Base-by-base conservation (phyloP, 92 coral and sea anemone species). In the Epizoanthus rinbou region DNA sequence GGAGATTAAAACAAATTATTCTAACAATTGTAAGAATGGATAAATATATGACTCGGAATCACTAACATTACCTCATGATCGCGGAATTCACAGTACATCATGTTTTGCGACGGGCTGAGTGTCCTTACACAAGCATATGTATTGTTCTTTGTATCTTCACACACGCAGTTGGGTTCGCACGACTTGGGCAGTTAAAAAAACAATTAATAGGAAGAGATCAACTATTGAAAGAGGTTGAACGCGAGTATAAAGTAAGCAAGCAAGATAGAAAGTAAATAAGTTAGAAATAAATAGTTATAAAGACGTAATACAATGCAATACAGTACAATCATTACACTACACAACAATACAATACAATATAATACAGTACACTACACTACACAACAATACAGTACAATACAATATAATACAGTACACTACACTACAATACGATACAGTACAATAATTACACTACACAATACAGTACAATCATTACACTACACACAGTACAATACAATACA, bases 91-190 rank as follows among this genome's bases (percentile, higher is more conserved):
- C 97, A 93, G 89, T 88, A 93, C 92, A 93, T 91, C 71, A 73
- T 71, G 43, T 93, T 75, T 24, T 68, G 73, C 10, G 92, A 75
- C 5, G 84, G 33, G 43, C 84, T 85, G 57, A 91, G 71, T 24
- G 94, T 91, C 62, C 97, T 87, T 18, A 93, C 89, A 78, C 97
- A 93, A 17, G 97, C 85, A 33, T 93, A 93, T 0, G 94, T 93
- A 91, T 93, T 93, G 64, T 93, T 93, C 91, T 89, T 91, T 33
- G 93, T 89, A 47, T 93, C 97, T 73, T 93, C 97, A 74, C 97
- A 93, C 10, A 93, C 94, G 53, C 94, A 93, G 82, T 93, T 88
- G 39, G 94, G 94, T 69, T 85, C 41, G 62, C 97, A 93, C 37
- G 89, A 82, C 97, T 93, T 11, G 4, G 54, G 54, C 11, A 50